Base-by-base conservation (phyloP, 2,888 invertebrate species). In the Coecobrya sp. region DNA sequence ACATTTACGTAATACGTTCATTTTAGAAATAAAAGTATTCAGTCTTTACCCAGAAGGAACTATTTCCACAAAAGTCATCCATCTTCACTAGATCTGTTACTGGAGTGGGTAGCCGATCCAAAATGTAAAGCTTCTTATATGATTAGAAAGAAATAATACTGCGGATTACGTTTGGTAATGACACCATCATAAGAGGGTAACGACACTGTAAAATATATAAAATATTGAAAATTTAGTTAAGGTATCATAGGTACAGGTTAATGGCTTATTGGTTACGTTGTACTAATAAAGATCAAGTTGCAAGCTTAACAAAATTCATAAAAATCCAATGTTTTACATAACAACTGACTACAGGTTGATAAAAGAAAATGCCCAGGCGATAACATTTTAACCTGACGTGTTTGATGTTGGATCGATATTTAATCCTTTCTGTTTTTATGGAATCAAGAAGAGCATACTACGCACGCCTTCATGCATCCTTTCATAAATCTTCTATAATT, bases 31-130 rank as follows among this genome's bases (percentile, higher is more conserved):
- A 19, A n/a, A 27, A 0, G n/a, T n/a, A n/a, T n/a, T 65, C 19
- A 11, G 7, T 65, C 82, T 86, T n/a, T 84, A 92, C 92, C 92
- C 92, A 92, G 45, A 92, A 89, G n/a, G 86, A 62, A 73, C 70
- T 49, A 19, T 89, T 89, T 42, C 92, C 92, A 73, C 92, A 92
- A 81, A 89, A 82, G 5, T 86, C 86, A 19, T 92, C 92, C 92
- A 92, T 92, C 13, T 45, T 85, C 2, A 73, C 36, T 49, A 55
- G 22, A 49, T 49, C 11, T n/a, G 42, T 73, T 73, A 30, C 68
- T 68, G 42, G 42, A 3, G 68, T 27, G 27, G 25, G 27, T 27
- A n/a, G n/a, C n/a, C 27, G 30, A 73, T 13, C 25, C 27, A 65
- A 65, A 11, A 22, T 65, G 25, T 65, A 65, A 65, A 65, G 65